Evolutionary conservation across 2,888 invertebrate genomes (phyloP), one percentile per base, ranked within the genome.

Genomic region (Lampropteryx suffumata): DNA sequence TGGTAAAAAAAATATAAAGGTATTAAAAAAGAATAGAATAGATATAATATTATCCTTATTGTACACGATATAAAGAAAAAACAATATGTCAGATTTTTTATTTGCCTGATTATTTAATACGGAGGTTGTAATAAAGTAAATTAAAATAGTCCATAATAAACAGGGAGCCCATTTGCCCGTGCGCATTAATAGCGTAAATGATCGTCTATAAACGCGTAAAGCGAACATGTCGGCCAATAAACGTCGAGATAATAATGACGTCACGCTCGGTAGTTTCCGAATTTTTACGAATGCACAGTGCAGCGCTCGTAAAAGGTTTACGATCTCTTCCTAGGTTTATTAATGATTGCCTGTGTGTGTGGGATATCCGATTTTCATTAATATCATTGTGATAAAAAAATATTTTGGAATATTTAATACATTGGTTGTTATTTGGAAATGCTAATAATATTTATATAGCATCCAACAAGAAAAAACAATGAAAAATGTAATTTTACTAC

Each of bases 211-310:
- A 76, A 73, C 65, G 63, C 64, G 59, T 65, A 66, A 70, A 71
- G 64, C 64, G 61, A 60, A 67, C 61, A 60, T 62, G 61, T 62
- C 64, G 61, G 50, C 63, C 68, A 70, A 73, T 79, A 78, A 79
- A 79, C 72, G 72, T 56, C 62, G 55, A 48, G 57, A 61, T 50
- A 55, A 73, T 76, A 79, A 79, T 80, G 77, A 81, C 78, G 76
- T 79, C 79, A 79, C 79, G 72, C 66, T 58, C 55, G 57, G 56
- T 63, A 51, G 73, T 73, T 73, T 73, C 80, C 77, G 78, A 77
- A 82, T 82, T 86, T 82, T 85, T 88, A 84, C 82, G 86, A 79
- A 84, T 84, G 83, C 84, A 72, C 76, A 63, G 69, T 70, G 79
- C 76, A 69, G 56, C 58, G 68, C 43, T 85, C 84, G 84, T 89